A percentile compares a stretch with the other conserved stretches of the same genome.
These are phyloP conservation scores for Mactra quadrangularis DNA, from an alignment of 1,140 invertebrate genomes.

Conservation along the genomic window DNA sequence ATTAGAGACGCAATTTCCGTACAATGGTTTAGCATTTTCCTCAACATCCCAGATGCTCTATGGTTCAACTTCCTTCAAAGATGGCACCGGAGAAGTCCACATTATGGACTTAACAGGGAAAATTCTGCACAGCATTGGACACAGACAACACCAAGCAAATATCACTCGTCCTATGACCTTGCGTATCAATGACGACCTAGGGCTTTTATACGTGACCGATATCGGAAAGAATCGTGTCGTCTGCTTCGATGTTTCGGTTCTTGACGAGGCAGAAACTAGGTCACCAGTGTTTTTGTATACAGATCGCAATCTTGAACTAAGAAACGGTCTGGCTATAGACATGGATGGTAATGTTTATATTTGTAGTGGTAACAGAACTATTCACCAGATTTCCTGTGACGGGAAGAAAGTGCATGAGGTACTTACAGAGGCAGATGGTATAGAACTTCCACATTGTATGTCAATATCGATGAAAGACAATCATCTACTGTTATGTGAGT, in stretches of 20 bases:
- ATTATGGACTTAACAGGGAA: constrained; percentile 16
- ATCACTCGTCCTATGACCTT: constrained; percentile 9
- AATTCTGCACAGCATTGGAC: not conserved
- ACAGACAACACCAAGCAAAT: not conserved
- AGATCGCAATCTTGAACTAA: constrained; percentile 34
- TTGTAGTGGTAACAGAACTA: constrained; percentile 34
- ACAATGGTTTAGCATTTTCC: constrained; percentile 11
- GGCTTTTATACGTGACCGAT: constrained; percentile 13
- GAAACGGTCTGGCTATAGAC: constrained; percentile 21
- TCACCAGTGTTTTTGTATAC: constrained; percentile 12
- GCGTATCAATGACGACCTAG: not conserved
- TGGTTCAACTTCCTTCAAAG: not conserved
- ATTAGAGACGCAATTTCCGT: not conserved
- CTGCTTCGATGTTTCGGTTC: constrained; percentile 1
- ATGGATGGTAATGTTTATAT: constrained; percentile 32
- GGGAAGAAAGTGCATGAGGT: constrained; percentile 28
- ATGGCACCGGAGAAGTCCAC: constrained; percentile 33
- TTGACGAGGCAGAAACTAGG: not conserved
- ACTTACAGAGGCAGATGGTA: constrained; percentile 3
- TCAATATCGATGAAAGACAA: not conserved
- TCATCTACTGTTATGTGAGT: constrained; percentile 30
- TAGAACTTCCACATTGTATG: constrained; percentile 20
- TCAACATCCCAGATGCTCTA: not conserved
- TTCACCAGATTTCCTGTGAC: constrained; percentile 24
- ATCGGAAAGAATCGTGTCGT: constrained; percentile 11